These are phyloP conservation scores for Hippocampus abdominalis DNA, from an alignment of 2,113 vertebrate genomes.

Conservation along the genomic window DNA sequence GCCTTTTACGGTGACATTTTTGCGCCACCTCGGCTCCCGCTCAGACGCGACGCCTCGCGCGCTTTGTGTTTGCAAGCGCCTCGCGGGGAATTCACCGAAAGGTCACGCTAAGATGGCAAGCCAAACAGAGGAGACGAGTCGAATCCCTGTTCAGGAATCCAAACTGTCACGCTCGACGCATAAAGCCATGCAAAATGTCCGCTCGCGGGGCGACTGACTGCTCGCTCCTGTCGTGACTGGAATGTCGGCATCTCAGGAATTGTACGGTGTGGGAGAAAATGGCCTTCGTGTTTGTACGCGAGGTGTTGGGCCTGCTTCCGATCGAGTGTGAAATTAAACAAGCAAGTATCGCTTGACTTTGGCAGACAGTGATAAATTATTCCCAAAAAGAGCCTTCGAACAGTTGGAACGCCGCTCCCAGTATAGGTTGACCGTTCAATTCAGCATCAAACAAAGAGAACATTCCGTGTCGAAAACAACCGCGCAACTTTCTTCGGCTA, in stretches of 20 bases:
- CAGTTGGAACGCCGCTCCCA: no score
- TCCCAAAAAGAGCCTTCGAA: no score
- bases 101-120: conserved; percentile 61
- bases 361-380: no score
- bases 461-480: no score
- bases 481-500: no score
- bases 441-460: not conserved
- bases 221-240: not conserved
- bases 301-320: not conserved
- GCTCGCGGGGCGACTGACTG: not conserved
- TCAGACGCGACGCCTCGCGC: conserved; percentile 25
- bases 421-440: not conserved
- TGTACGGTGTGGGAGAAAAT: no score
- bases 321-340: conserved; percentile 1
- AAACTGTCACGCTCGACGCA: conserved; percentile 34
- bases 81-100: conserved; percentile 63
- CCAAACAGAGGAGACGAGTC: conserved; percentile 45
- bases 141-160: conserved; percentile 43
- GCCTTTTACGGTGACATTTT: conserved; percentile 29
- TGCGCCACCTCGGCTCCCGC: conserved; percentile 26
- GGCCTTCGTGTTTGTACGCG: not conserved
- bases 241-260: not conserved
- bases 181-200: conserved; percentile 19
- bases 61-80: conserved; percentile 30
- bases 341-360: not conserved